Base-by-base conservation (phyloP, 2,888 invertebrate genomes). In the Iphiclides podalirius region DNA sequence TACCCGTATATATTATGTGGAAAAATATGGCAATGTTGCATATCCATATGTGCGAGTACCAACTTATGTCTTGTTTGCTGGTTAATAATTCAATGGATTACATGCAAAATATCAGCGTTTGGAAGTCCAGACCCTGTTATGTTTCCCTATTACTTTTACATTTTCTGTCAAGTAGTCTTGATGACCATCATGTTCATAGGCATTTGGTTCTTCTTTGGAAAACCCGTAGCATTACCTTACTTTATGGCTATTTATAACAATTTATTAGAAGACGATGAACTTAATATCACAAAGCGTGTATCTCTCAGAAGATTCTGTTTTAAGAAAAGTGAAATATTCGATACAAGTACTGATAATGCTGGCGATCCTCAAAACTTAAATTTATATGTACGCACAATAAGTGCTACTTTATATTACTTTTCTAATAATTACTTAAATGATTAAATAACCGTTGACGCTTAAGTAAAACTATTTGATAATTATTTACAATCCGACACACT, bases 71-170 rank as follows among this genome's bases (percentile, higher is more conserved):
- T 86, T 0, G 61, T 84, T 0, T 81, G 82, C 43, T 86, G 82
- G 80, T 70, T 86, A 70, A 58, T 76, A 47, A 71, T 84, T 39
- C 84, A 86, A 52, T 87, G 84, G 82, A 17, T 79, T 0, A 68
- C 81, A 0, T 85, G 85, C 55, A 86, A 83, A 66, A 72, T 84
- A 2, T 75, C 77, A 0, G 66, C 61, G 52, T 34, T 77, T 1
- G 78, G 77, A 0, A 75, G 78, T 0, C 81, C 81, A 1, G 74
- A 82, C 15, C 75, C 84, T 0, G 72, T 87, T 0, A 64, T 82
- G 16, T 85, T 79, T 28, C 85, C 86, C 0, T 87, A 86, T 43
- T 85, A 76, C 49, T 85, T 86, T 46, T 82, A 84, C 40, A 66
- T 84, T 60, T 82, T 81, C 51, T 77, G 77, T 48, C 86, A 85